Conservation (phyloP, 2,797 vertebrate species). For the Aphelocoma californica region DNA sequence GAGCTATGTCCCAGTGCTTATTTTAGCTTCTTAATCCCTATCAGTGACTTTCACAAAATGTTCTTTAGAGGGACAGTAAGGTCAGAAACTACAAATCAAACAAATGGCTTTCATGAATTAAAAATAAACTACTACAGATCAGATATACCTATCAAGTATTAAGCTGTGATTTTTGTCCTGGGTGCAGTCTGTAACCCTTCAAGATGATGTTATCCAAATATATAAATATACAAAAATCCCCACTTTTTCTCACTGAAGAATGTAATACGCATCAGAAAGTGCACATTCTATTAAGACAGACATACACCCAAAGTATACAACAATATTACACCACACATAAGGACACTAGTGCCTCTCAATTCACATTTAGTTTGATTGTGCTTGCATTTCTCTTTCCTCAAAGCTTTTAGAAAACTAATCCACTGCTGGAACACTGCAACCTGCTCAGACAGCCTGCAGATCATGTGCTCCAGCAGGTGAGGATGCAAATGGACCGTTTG, state of each 20-base stretch:
- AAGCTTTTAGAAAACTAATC: not conserved
- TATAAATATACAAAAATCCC: not conserved
- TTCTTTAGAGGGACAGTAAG: conserved; percentile 22
- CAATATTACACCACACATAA: not conserved
- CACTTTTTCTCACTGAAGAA: not conserved
- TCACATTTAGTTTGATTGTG: not conserved
- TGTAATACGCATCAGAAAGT: not conserved
- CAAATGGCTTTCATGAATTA: conserved; percentile 44
- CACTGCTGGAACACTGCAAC: not conserved
- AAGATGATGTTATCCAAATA: not conserved
- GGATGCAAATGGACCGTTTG: not conserved
- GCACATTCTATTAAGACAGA: not conserved
- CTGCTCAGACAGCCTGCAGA: not conserved
- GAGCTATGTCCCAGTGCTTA: conserved; percentile 7
- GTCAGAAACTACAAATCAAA: conserved; percentile 30
- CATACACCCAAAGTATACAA: not conserved
- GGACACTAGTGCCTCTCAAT: not conserved
- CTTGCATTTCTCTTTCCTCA: not conserved
- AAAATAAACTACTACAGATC: conserved; percentile 17
- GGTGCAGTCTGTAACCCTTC: not conserved
- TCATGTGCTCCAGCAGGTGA: not conserved
- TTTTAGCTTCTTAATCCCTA: conserved; percentile 31
- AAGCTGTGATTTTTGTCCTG: not conserved
- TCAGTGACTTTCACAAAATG: conserved; percentile 28
- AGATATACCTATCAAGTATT: conserved; percentile 9